A percentile compares a stretch with the other conserved stretches of the same genome.
Evolutionary conservation across 2,888 invertebrate genomes (phyloP).

Genomic region (Xestia rhomboidea): DNA sequence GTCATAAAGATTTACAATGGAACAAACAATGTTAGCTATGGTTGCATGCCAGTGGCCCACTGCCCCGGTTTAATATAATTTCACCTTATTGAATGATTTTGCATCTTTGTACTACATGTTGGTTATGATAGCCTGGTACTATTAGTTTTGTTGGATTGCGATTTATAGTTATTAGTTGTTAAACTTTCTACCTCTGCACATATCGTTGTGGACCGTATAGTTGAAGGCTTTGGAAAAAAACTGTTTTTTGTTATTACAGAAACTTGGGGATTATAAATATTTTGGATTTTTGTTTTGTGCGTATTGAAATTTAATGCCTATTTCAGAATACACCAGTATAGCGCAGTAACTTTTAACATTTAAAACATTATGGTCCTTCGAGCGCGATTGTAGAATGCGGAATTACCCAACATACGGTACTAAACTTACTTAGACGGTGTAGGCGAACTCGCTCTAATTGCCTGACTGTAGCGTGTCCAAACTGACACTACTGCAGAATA

Average conservation of each 20-base stretch:
- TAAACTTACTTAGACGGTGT: neutral
- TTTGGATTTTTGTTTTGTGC: neutral
- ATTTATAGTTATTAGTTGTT: conserved; percentile 25
- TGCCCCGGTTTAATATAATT: conserved; percentile 57
- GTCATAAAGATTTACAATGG: conserved; percentile 62
- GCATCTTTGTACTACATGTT: conserved; percentile 48
- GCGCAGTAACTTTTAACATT: neutral
- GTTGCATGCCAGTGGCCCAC: conserved; percentile 56
- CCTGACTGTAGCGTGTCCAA: neutral
- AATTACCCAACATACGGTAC: neutral
- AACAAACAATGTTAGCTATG: conserved; percentile 62
- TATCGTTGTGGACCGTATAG: neutral
- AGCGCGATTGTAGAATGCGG: neutral
- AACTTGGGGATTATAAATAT: neutral
- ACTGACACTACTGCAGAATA: neutral
- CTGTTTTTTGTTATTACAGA: neutral
- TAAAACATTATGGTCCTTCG: neutral
- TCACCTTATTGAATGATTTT: conserved; percentile 61
- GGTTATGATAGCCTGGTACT: conserved; percentile 54
- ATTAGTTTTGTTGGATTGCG: neutral
- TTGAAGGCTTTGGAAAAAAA: neutral
- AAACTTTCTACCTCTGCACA: conserved; percentile 24
- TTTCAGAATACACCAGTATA: neutral
- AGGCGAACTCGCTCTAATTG: conserved; percentile 13
- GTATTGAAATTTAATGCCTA: neutral